A percentile compares a stretch with the other conserved stretches of the same genome.
phyloP scores from a whole-genome alignment of 2,113 vertebrate species.

The Poicephalus meyeri region DNA sequence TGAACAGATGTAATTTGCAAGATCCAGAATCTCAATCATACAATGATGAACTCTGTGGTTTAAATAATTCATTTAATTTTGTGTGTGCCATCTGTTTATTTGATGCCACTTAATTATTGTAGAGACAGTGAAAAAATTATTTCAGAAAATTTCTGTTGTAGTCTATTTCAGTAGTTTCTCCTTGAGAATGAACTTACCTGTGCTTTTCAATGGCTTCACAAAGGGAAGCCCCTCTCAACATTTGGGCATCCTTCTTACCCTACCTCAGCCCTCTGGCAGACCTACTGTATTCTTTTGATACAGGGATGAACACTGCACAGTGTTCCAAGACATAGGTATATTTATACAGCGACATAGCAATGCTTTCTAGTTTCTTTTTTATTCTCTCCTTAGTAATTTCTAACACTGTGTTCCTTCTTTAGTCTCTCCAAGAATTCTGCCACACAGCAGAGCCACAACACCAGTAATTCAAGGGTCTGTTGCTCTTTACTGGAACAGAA shows the following conservation, averaged over 20 bases:
- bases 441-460: not conserved
- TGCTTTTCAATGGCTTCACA: not conserved
- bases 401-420: not conserved
- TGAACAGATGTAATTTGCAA: not conserved
- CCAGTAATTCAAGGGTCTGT: not conserved
- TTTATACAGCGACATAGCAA: accelerated
- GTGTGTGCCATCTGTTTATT: accelerated
- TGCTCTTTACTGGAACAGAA: not conserved
- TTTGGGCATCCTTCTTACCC: not conserved
- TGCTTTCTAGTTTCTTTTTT: not conserved
- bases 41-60: not conserved
- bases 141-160: not conserved
- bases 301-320: not conserved
- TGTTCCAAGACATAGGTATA: not conserved
- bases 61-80: not conserved
- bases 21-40: not conserved
- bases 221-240: not conserved
- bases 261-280: not conserved
- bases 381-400: not conserved
- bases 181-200: not conserved
- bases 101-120: not conserved
- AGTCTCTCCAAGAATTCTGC: not conserved
- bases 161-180: not conserved
- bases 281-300: not conserved
- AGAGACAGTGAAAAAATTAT: not conserved